Conservation (phyloP, 2,888 invertebrate genomes). For the Drosophila austrosaltans region DNA sequence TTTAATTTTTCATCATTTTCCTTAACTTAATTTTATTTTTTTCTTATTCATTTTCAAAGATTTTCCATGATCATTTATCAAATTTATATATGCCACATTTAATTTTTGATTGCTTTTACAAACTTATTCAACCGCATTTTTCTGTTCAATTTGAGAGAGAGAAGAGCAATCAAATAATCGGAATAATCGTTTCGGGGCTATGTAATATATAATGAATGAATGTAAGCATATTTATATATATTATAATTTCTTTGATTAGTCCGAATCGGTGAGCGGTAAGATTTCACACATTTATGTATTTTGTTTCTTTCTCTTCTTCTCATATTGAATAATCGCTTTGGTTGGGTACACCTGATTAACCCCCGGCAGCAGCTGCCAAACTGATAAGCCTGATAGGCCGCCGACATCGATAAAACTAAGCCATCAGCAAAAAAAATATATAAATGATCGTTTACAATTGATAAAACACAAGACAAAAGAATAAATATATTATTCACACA, state of each 20-base stretch:
- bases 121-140: constrained; percentile 62
- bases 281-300: constrained; percentile 29
- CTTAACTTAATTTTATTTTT: not conserved
- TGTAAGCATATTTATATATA: not conserved
- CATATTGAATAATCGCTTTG: constrained; percentile 65
- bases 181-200: constrained; percentile 23
- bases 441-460: constrained; percentile 18
- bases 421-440: no score
- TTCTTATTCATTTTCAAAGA: constrained; percentile 15
- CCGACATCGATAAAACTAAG: constrained; percentile 47
- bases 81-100: constrained; percentile 39
- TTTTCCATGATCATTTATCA: constrained; percentile 37
- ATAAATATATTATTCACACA: constrained; percentile 41
- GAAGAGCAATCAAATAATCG: constrained; percentile 55
- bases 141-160: constrained; percentile 43
- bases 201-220: not conserved
- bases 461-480: no score
- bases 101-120: constrained; percentile 19
- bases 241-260: constrained; percentile 51
- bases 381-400: constrained; percentile 53
- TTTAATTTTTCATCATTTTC: not conserved
- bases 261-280: constrained; percentile 43
- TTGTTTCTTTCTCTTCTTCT: constrained; percentile 44
- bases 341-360: constrained; percentile 61
- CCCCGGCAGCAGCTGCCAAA: constrained; percentile 1